Percentiles rank a stretch among this genome's conserved stretches.
Evolutionary conservation across 2,113 vertebrate species (phyloP).

Genomic region (Lycaon pictus): DNA sequence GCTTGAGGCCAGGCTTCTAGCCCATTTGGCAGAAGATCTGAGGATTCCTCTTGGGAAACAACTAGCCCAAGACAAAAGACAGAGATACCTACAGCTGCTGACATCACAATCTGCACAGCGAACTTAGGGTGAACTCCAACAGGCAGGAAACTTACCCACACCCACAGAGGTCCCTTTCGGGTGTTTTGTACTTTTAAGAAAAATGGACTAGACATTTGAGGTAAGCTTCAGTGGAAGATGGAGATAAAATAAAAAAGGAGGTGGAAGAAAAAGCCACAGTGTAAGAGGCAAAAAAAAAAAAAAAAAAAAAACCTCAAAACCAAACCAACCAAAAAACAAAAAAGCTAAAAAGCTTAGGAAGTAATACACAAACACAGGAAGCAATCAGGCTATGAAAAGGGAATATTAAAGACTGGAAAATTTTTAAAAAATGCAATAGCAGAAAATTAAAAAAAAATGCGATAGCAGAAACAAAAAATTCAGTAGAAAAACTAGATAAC

Average conservation of each 20-base stretch:
- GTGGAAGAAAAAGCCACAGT: neutral
- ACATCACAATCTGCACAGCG: neutral
- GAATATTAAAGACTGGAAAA: constrained; percentile 17
- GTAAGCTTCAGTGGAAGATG: neutral
- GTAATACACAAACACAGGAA: neutral
- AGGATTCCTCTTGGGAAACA: neutral
- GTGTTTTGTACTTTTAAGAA: neutral
- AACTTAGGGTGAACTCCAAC: neutral
- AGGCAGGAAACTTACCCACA: neutral
- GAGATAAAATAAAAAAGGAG: neutral
- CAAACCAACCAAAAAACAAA: neutral
- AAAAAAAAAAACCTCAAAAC: neutral
- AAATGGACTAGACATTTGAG: neutral
- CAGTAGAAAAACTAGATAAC: neutral
- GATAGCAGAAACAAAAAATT: neutral
- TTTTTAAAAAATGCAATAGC: no score
- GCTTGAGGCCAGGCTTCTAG: neutral
- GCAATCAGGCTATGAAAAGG: neutral
- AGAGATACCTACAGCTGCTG: neutral
- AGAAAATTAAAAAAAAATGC: neutral
- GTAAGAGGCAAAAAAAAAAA: neutral
- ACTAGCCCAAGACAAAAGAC: neutral
- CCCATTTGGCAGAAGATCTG: neutral
- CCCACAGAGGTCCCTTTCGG: neutral
- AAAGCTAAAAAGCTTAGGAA: neutral